A percentile compares a stretch with the other conserved stretches of the same genome.
phyloP scores from a whole-genome alignment of 2,113 vertebrate species.

The Thermophis baileyi region DNA sequence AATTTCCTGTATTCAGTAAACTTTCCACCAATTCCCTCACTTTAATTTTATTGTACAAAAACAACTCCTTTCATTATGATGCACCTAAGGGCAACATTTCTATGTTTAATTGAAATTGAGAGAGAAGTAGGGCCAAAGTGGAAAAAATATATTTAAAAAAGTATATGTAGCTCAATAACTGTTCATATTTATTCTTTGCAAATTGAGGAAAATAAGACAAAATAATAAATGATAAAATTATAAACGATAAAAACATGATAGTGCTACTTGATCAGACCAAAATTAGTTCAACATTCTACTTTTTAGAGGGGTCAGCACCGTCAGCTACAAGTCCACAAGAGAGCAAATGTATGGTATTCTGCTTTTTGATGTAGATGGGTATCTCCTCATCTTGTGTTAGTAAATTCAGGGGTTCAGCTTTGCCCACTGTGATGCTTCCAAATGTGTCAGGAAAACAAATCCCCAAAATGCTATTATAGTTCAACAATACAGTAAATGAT shows the following conservation, averaged over 20 bases:
- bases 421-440: neutral
- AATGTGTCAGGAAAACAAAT: neutral
- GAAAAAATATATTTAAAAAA: neutral
- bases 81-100: neutral
- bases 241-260: neutral
- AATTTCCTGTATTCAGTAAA: neutral
- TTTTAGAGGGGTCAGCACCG: neutral
- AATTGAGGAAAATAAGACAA: neutral
- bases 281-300: neutral
- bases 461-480: neutral
- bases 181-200: neutral
- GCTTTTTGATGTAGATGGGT: neutral
- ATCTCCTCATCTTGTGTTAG: neutral
- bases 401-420: neutral
- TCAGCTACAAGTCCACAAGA: neutral
- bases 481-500: neutral
- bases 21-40: neutral
- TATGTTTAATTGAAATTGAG: neutral
- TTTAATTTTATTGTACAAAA: neutral
- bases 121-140: neutral
- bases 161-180: neutral
- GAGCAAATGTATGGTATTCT: neutral
- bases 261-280: neutral
- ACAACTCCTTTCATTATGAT: neutral
- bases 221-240: too few species aligned